Evolutionary conservation across 35 echinoderm and acorn worm genomes (phyloP), one percentile per base, ranked within the genome.

Genomic region (Patiria miniata): DNA sequence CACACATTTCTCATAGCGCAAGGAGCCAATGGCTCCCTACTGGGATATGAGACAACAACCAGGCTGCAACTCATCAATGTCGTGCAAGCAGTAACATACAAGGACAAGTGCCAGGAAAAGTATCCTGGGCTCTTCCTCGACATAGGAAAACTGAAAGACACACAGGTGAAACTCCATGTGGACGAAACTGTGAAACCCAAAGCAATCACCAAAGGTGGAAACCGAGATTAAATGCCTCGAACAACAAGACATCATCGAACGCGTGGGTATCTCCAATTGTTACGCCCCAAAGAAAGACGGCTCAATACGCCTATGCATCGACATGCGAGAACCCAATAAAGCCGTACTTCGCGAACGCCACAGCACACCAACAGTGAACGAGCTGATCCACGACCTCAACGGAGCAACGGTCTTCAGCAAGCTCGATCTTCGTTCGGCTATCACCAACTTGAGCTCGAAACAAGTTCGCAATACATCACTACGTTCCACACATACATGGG

Each of bases 241-340:
- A 47, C 28, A 55, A 8, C 37, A 89, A 28, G 87, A 89, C 58
- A 83, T 89, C 47, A 84, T 89, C 57, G 80, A 89, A 40, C 21
- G 47, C 12, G 53, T 59, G 56, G 56, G 87, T 89, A 17, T 89
- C 87, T 8, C 87, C 87, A 18, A 89, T 89, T 32, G 80, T 89
- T 5, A 39, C 78, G 19, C 26, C 38, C 87, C 87, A 7, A 84
- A 89, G 33, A 39, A 77, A 36, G 38, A 85, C 29, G 57, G 73
- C 53, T 68, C 79, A 19, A 86, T 87, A 30, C 44, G 90, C 36
- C 21, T 91, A 14, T 91, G 90, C 32, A 40, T 91, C 1, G 90
- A 91, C 56, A 91, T 91, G 90, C 61, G 90, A 0, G 83, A 28
- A 39, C 84, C 89, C 1, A 91, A 87, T 42, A 86, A 91, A 79